Evolutionary conservation across 92 coral and sea anemone genomes (phyloP), one percentile per base, ranked within the genome.

Genomic region (Parazoanthus darwini): DNA sequence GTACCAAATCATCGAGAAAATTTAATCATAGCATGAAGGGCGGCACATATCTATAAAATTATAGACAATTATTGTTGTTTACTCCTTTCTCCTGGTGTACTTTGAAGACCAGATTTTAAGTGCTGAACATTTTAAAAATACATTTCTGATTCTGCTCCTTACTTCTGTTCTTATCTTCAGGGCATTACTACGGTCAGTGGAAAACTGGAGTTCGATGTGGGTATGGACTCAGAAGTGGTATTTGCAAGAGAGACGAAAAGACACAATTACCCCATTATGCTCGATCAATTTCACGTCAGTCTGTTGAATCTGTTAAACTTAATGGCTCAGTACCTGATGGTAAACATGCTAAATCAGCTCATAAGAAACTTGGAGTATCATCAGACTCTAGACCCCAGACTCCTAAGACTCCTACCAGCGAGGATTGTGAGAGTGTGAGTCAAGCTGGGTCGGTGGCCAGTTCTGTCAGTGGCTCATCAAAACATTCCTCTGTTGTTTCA

Each of bases 171-270:
- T 29, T 65, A 8, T 18, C 37, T 70, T 8, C 79, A 95, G 98
- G 98, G 3, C 94, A 95, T 54, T 95, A 95, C 79, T 93, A 95
- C 87, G 98, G 98, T 26, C 98, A 95, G 90, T 95, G 98, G 98
- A 95, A 95, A 85, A 95, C 98, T 58, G 98, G 98, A 42, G 94
- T 95, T 92, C 93, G 98, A 3, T 86, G 94, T 79, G 98, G 98
- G 5, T 95, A 95, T 90, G 98, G 90, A n/a, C 86, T 93, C 72
- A 82, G 98, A 26, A 93, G 94, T 89, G 93, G 92, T 15, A 90
- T 89, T 54, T 88, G 91, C 85, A 95, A 94, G 74, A 79, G 94
- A 83, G 91, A 82, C 65, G 94, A 93, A 73, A 90, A 88, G 48
- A 93, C 88, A 88, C 80, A 80, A 54, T 77, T 90, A 66, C 87